Conservation (phyloP, 2,797 vertebrate genomes). For the Eutrigla gurnardus region DNA sequence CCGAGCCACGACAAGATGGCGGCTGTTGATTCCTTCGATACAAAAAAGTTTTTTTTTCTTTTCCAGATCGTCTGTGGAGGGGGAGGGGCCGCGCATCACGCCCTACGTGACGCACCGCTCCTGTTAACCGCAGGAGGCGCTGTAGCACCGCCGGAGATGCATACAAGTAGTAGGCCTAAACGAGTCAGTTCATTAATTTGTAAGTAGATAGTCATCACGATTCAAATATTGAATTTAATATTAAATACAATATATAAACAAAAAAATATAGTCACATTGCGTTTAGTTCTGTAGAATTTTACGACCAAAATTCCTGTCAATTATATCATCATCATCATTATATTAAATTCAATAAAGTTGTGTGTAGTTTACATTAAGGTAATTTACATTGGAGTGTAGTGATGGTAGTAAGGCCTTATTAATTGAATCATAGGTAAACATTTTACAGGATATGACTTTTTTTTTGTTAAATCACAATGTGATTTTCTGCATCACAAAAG, state of each 20-base stretch:
- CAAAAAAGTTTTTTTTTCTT: conserved; percentile 89
- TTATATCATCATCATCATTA: background rate
- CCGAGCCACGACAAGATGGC: conserved; percentile 98
- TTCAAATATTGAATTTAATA: background rate
- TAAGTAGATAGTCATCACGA: background rate
- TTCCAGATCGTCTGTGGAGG: conserved; percentile 86
- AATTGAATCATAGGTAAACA: background rate
- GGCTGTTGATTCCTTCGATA: conserved; percentile 99
- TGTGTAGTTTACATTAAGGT: no score
- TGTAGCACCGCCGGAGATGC: conserved; percentile 7
- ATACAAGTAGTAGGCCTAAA: background rate
- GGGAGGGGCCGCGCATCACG: conserved; percentile 86
- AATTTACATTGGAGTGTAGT: no score
- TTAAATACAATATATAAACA: background rate
- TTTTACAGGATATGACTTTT: background rate
- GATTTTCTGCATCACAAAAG: background rate
- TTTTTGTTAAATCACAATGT: background rate
- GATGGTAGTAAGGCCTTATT: no score
- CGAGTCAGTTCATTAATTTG: background rate
- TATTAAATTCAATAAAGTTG: background rate
- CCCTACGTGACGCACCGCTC: conserved; percentile 78
- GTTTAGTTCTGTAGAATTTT: no score
- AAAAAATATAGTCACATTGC: background rate
- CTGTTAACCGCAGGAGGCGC: conserved; percentile 62
- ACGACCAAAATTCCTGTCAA: background rate